phyloP scores from a whole-genome alignment of 1,140 invertebrate species.

The Physella acuta region DNA sequence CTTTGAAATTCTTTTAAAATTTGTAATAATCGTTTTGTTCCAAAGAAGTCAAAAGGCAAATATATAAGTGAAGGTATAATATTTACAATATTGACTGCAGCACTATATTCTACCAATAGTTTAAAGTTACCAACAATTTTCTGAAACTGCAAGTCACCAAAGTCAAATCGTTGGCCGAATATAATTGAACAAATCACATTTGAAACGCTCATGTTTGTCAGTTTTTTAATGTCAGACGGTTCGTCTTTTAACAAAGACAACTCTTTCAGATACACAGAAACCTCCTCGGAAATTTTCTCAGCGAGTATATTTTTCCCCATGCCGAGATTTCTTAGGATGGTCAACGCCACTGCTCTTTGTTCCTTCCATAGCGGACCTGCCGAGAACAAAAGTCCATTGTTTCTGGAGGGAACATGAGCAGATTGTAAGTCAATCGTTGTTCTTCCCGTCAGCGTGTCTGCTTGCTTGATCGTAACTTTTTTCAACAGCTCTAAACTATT shows the following conservation, averaged over 20 bases:
- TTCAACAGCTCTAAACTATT: too few relatives aligned
- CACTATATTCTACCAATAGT: conserved; percentile 5
- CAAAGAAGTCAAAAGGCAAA: conserved; percentile 38
- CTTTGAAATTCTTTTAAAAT: conserved; percentile 13
- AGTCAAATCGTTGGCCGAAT: conserved; percentile 84
- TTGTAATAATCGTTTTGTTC: conserved; percentile 8
- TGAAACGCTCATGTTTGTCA: conserved; percentile 69
- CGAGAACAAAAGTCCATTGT: too few relatives aligned
- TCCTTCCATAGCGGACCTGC: too few relatives aligned
- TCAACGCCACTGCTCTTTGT: too few relatives aligned
- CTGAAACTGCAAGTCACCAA: conserved; percentile 45
- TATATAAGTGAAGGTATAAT: conserved; percentile 33
- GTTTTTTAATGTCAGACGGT: conserved; percentile 7
- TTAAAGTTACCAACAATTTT: conserved; percentile 19
- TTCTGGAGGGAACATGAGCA: too few relatives aligned
- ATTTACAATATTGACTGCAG: conserved; percentile 20
- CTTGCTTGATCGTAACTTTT: too few relatives aligned
- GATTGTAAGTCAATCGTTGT: too few relatives aligned
- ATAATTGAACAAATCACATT: conserved; percentile 90
- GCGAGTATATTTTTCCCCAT: too few relatives aligned
- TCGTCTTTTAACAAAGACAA: conserved; percentile 10
- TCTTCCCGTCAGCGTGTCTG: too few relatives aligned
- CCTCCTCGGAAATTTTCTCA: too few relatives aligned
- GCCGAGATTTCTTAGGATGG: too few relatives aligned
- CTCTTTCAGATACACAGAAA: conserved; percentile 26